Percentiles rank a stretch among this genome's conserved stretches.
Conservation (phyloP, 2,888 invertebrate species). For the Pollenia griseotomentosa region DNA sequence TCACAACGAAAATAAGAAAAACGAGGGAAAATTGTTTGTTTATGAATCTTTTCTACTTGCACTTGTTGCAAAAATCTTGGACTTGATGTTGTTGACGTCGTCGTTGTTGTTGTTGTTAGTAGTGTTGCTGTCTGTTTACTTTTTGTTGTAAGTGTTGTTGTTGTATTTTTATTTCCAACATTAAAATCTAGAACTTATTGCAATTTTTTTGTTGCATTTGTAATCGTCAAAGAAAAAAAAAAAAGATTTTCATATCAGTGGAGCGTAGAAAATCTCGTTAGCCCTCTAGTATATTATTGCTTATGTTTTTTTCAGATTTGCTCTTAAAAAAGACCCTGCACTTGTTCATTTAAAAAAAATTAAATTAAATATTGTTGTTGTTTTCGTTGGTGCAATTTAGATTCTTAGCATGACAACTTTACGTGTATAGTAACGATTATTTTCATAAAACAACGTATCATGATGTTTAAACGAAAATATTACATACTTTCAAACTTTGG, state of each 20-base stretch:
- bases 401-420: slow-evolving; percentile 64
- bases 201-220: not conserved
- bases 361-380: slow-evolving; percentile 20
- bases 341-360: slow-evolving; percentile 25
- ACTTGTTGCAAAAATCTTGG: slow-evolving; percentile 37
- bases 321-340: slow-evolving; percentile 46
- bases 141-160: not conserved
- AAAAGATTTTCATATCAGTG: slow-evolving; percentile 61
- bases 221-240: not conserved
- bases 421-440: slow-evolving; percentile 68
- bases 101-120: not conserved
- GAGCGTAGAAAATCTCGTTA: slow-evolving; percentile 70
- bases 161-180: slow-evolving; percentile 33
- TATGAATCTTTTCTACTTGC: not conserved
- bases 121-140: not conserved
- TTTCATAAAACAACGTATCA: slow-evolving; percentile 35
- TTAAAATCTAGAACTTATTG: slow-evolving; percentile 57
- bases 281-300: slow-evolving; percentile 57
- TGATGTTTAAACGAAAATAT: slow-evolving; percentile 26
- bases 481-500: slow-evolving; percentile 9
- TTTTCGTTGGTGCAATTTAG: slow-evolving; percentile 38
- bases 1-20: not conserved
- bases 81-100: not conserved
- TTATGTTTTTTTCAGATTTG: slow-evolving; percentile 26
- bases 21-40: slow-evolving; percentile 16